Conservation (phyloP, 2,113 vertebrate species). For the Seriola aureovittata region DNA sequence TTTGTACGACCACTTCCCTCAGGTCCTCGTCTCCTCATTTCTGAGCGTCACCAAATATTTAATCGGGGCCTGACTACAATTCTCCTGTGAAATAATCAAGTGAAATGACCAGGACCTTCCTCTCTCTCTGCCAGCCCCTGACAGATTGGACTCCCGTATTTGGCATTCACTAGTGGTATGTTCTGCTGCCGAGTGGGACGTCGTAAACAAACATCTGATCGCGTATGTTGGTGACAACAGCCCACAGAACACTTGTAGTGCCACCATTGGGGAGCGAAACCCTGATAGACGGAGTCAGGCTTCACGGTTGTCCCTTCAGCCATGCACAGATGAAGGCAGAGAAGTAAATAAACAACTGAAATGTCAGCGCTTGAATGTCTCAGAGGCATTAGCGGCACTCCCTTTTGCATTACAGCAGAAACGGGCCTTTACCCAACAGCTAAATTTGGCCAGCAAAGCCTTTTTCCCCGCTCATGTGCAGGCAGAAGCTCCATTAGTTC, state of each 20-base stretch:
- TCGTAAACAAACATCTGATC: slow-evolving; percentile 66
- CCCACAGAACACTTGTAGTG: slow-evolving; percentile 15
- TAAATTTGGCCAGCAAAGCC: slow-evolving; percentile 74
- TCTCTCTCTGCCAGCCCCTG: slow-evolving; percentile 16
- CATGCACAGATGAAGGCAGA: slow-evolving; percentile 47
- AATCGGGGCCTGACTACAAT: slow-evolving; percentile 7
- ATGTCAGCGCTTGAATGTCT: slow-evolving; percentile 82
- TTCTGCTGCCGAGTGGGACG: slow-evolving; percentile 40
- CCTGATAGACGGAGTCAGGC: slow-evolving; percentile 66
- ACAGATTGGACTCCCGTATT: slow-evolving; percentile 50
- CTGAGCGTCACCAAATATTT: background rate
- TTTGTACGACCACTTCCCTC: background rate
- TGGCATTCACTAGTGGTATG: slow-evolving; percentile 38
- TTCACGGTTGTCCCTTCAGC: slow-evolving; percentile 55
- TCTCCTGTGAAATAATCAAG: slow-evolving; percentile 46
- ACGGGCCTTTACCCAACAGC: slow-evolving; percentile 43
- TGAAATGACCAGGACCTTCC: slow-evolving; percentile 24
- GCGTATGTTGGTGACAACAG: slow-evolving; percentile 32
- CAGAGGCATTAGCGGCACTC: slow-evolving; percentile 77
- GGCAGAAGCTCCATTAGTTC: slow-evolving; percentile 78
- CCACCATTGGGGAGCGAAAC: slow-evolving; percentile 34
- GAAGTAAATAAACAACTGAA: slow-evolving; percentile 81
- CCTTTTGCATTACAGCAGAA: slow-evolving; percentile 75
- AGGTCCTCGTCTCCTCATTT: background rate
- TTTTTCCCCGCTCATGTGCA: slow-evolving; percentile 57